Evolutionary conservation across 1,140 invertebrate genomes (phyloP), one percentile per base, ranked within the genome.

Genomic region (Apis florea): DNA sequence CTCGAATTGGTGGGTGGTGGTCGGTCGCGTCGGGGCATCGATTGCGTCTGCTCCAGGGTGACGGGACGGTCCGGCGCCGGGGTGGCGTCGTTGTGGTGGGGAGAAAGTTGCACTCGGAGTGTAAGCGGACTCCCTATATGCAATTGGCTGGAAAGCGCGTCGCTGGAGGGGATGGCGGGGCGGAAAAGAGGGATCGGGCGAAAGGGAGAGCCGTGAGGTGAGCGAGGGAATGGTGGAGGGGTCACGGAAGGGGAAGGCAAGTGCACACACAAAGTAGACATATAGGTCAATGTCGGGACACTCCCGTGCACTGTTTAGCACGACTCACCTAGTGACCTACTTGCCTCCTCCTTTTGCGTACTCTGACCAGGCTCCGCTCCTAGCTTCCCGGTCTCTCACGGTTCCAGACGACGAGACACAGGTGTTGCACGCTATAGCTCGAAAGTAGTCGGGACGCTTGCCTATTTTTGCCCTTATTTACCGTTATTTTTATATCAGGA

Each of bases 261-360:
- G 76, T 82, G 83, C 75, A 88, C 73, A 86, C 71, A 86, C 84
- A 82, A 85, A 83, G 86, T 84, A 85, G 87, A 88, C 87, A 90
- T 90, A 90, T 90, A 80, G 89, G 89, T 89, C 89, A 90, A 90
- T 90, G 89, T 90, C 89, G 83, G 87, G 89, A 89, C 84, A 86
- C 84, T 86, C 83, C 87, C 82, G 83, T 85, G 80, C 83, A 83
- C 85, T 88, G 88, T 89, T 89, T 86, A 89, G 88, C 85, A 84
- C 87, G 88, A 85, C 78, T 87, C 88, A 90, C 89, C 89, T 89
- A 90, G 83, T 90, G 83, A 90, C 89, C 89, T 54, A 90, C 81
- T 90, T 90, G 75, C 85, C 82, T 85, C 81, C 78, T 83, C 79
- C 84, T 85, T 87, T 83, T 69, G 69, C 85, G 85, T 89, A 87